A percentile compares a stretch with the other conserved stretches of the same genome.
phyloP scores from a whole-genome alignment of 2,113 vertebrate species.

The Hippocampus barbouri region DNA sequence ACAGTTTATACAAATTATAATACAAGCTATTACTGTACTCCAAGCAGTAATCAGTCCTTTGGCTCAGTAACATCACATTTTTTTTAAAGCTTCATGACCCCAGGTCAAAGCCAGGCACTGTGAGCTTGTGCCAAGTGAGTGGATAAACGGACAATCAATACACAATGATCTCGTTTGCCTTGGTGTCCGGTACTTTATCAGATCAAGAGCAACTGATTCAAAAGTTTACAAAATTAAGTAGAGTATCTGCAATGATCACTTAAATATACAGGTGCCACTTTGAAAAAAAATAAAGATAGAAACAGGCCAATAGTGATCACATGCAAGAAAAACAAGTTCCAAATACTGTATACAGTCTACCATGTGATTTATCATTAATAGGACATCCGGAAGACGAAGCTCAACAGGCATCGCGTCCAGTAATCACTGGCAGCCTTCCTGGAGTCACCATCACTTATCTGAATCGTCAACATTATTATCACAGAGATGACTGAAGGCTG shows the following conservation, averaged over 20 bases:
- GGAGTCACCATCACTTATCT: conserved; percentile 36
- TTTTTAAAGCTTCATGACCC: conserved; percentile 33
- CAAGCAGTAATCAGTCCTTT: not conserved
- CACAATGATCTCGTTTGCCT: conserved; percentile 10
- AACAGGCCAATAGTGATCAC: not conserved
- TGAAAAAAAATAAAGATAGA: not conserved
- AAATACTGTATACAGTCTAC: conserved; percentile 11
- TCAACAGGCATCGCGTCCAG: conserved; percentile 14
- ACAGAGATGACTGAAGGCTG: not conserved
- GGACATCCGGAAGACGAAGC: conserved; percentile 12
- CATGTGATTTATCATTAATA: conserved; percentile 24
- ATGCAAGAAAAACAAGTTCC: conserved; percentile 16
- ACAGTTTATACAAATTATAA: too few relatives aligned
- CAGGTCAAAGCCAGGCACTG: conserved; percentile 28
- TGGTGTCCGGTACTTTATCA: not conserved
- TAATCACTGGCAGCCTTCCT: conserved; percentile 36
- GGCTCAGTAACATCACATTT: not conserved
- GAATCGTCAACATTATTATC: conserved; percentile 14
- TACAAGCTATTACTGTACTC: not conserved
- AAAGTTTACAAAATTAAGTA: not conserved
- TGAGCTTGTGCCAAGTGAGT: conserved; percentile 23
- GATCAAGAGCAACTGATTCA: not conserved
- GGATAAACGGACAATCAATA: conserved; percentile 27
- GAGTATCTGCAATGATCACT: not conserved
- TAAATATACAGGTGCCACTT: not conserved